Conservation (phyloP, 2,888 invertebrate species). For the Scaptomyza tumidula region DNA sequence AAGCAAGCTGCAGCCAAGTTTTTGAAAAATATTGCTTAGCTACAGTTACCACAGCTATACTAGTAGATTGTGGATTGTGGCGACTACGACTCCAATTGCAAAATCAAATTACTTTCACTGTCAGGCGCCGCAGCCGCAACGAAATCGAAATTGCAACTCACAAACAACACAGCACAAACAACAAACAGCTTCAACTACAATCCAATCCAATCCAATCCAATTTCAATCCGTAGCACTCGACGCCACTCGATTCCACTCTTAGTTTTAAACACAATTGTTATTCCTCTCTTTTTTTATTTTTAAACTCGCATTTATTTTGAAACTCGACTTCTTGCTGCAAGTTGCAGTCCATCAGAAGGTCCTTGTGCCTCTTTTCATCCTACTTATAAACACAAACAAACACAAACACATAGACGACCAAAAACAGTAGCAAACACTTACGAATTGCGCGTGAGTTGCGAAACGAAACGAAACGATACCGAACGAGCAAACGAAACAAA, state of each 20-base stretch:
- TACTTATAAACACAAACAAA: constrained; percentile 33
- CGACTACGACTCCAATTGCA: constrained; percentile 71
- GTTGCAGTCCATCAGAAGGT: constrained; percentile 25
- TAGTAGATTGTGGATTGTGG: constrained; percentile 45
- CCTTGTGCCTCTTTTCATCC: constrained; percentile 50
- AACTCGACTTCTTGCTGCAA: constrained; percentile 7
- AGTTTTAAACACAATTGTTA: constrained; percentile 48
- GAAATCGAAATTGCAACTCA: constrained; percentile 57
- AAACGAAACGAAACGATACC: constrained; percentile 11
- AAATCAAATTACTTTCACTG: constrained; percentile 83
- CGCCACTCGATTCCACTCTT: constrained; percentile 43
- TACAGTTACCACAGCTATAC: constrained; percentile 21
- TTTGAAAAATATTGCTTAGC: constrained; percentile 60
- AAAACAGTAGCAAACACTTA: constrained; percentile 44
- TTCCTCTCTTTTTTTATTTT: constrained; percentile 18
- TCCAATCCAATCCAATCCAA: constrained; percentile 43
- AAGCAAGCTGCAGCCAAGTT: constrained; percentile 44
- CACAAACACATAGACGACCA: constrained; percentile 26
- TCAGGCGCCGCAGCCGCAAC: constrained; percentile 59
- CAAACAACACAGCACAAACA: constrained; percentile 29
- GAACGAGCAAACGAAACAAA: constrained; percentile 1
- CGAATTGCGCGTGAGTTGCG: constrained; percentile 27
- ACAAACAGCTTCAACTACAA: constrained; percentile 33
- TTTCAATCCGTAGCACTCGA: constrained; percentile 47
- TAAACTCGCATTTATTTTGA: constrained; percentile 4